Base-by-base conservation (phyloP, 2,888 invertebrate genomes). In the Idaea dimidiata region DNA sequence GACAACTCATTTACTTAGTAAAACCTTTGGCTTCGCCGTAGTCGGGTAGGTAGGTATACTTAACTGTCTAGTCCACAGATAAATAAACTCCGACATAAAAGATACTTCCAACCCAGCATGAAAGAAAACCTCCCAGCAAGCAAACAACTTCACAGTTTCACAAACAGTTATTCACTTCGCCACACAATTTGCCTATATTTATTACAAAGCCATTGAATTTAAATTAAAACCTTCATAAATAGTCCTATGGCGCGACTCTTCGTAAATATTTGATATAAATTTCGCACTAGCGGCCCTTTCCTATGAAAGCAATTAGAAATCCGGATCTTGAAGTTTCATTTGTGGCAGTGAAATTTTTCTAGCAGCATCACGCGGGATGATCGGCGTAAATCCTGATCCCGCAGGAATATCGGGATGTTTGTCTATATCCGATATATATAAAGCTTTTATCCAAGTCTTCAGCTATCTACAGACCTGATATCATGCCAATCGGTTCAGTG, bases 171-270 rank as follows among this genome's bases (percentile, higher is more conserved):
- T 10, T 43, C 43, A 43, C 43, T 43, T 43, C 43, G 43, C 14
- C 43, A 43, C 43, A 43, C 43, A 43, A 43, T 43, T 43, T 43
- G 43, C 43, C 43, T 14, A 43, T 43, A 43, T 43, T 43, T 43
- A 43, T 43, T 6, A 43, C 43, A 43, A 43, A 43, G 43, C 43
- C 10, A 43, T 43, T 10, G 43, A 43, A 43, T 43, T 10, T 43
- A 43, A 43, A 43, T 43, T 43, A 43, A 43, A 43, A 43, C 43
- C 43, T 43, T 43, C 43, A 43, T 43, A 43, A 43, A 43, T 43
- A 43, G 8, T 43, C 43, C 43, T 43, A 43, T 43, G 43, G 43
- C 14, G 43, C 14, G 43, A 43, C 10, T 14, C 43, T 8, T 43
- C 43, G 43, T 43, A 43, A 43, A 43, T 43, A 43, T 43, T 43